Base-by-base conservation (phyloP, 2,797 vertebrate genomes). In the Aplochiton taeniatus region DNA sequence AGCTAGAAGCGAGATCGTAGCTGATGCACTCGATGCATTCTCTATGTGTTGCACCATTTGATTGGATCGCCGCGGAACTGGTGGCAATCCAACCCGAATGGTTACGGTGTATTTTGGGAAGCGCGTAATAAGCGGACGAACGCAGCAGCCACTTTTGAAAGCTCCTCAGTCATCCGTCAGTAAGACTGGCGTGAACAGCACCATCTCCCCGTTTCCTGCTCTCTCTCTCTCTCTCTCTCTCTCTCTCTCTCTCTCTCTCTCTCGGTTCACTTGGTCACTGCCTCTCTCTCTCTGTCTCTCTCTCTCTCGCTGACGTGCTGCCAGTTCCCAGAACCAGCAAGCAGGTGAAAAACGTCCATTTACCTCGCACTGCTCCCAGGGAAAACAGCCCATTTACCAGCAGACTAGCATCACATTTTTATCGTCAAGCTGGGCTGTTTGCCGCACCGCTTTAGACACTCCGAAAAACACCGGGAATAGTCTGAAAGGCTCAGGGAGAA, bases 261-360 rank as follows among this genome's bases (percentile, higher is more conserved):
- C 46, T 14, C 19, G 8, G 11, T 49, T 50, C 9, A 16, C 12
- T 42, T 4, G 11, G 12, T 42, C 4, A 9, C 13, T 20, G 6
- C 12, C 1, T 45, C 11, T 8, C 63, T 66, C 62, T 65, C 72
- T 61, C 68, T 65, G 79, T 77, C 10, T 68, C 69, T 63, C 43
- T 63, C 55, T 61, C 41, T 42, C 58, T 20, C 58, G 52, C 51
- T 43, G 13, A 59, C n/a, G 18, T 17, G 53, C 54, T 59, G 42
- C 59, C 16, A 60, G 16, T 64, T 62, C 52, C 63, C 48, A 69
- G 73, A 69, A 62, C 55, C 58, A 66, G 56, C 70, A 68, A 66
- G 65, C 56, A 76, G 78, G 84, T 83, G 80, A 80, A 77, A 69
- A 87, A 79, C 73, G 69, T 69, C 67, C 76, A 78, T 77, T 85